Percentiles rank a stretch among this genome's conserved stretches.
phyloP scores from a whole-genome alignment of 30 jellyfish, hydroid and myxozoan genomes.

The Hydra vulgaris region DNA sequence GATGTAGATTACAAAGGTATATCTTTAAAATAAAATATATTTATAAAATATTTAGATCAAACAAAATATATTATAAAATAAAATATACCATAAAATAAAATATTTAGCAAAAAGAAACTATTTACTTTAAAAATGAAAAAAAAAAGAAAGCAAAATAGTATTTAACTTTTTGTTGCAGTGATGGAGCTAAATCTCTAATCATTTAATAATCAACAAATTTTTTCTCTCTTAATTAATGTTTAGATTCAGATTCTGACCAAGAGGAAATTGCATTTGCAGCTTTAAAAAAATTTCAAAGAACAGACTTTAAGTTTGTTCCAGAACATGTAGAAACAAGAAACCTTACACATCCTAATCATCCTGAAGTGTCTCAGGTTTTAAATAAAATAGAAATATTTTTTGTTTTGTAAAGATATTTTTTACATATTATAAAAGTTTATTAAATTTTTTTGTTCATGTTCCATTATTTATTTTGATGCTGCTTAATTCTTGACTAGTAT shows the following conservation, averaged over 20 bases:
- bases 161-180: no score
- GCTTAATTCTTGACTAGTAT: not conserved
- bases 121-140: no score
- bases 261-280: not conserved
- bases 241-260: not conserved
- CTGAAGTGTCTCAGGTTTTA: slow-evolving; percentile 63
- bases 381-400: not conserved
- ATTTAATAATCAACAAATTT: not conserved
- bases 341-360: slow-evolving; percentile 49
- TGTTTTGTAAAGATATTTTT: no score
- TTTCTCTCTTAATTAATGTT: not conserved
- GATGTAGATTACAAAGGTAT: not conserved
- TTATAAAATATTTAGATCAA: no score
- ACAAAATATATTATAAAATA: not conserved
- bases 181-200: no score
- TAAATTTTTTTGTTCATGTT: no score
- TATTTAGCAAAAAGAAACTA: no score
- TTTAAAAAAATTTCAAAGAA: slow-evolving; percentile 29
- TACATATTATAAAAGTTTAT: no score
- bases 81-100: no score
- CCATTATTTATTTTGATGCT: not conserved
- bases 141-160: no score
- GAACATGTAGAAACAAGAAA: slow-evolving; percentile 86
- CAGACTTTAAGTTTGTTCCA: slow-evolving; percentile 71
- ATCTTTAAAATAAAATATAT: no score